phyloP scores from a whole-genome alignment of 2,797 vertebrate species.

The Gila robusta region DNA sequence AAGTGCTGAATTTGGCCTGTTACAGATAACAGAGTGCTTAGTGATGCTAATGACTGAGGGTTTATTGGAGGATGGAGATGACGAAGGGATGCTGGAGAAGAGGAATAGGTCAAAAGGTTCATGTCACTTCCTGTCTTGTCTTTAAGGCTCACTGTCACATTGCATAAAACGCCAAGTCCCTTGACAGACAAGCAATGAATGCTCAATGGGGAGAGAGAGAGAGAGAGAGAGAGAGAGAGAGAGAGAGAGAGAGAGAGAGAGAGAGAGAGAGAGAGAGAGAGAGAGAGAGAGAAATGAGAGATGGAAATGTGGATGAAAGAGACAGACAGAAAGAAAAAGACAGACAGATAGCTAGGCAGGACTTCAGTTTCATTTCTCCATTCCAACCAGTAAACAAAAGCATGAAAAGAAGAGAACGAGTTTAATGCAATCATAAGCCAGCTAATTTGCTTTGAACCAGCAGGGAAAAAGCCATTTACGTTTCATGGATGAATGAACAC shows the following conservation, averaged over 20 bases:
- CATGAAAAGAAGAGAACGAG: conserved; percentile 29
- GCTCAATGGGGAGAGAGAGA: conserved; percentile 2
- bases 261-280: background rate
- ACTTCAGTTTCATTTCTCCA: conserved; percentile 8
- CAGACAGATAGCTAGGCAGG: background rate
- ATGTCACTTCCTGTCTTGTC: conserved; percentile 33
- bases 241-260: background rate
- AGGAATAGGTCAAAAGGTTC: conserved; percentile 32
- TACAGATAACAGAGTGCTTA: conserved; percentile 17
- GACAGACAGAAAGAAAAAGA: background rate
- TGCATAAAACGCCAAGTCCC: conserved; percentile 44
- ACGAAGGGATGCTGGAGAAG: background rate
- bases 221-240: background rate
- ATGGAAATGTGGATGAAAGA: background rate
- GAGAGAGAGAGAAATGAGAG: background rate
- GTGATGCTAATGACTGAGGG: conserved; percentile 17
- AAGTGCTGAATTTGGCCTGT: background rate
- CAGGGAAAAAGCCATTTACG: conserved; percentile 41
- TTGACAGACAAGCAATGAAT: conserved; percentile 40
- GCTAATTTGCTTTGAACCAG: conserved; percentile 50
- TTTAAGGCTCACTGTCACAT: conserved; percentile 47
- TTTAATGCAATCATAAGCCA: conserved; percentile 53
- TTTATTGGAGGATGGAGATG: conserved; percentile 1
- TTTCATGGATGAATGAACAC: conserved; percentile 52
- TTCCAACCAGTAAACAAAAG: conserved; percentile 32